Percentiles rank a stretch among this genome's conserved stretches.
These are phyloP conservation scores for Falcunculus frontatus DNA, from an alignment of 2,113 vertebrate genomes.

Conservation along the genomic window DNA sequence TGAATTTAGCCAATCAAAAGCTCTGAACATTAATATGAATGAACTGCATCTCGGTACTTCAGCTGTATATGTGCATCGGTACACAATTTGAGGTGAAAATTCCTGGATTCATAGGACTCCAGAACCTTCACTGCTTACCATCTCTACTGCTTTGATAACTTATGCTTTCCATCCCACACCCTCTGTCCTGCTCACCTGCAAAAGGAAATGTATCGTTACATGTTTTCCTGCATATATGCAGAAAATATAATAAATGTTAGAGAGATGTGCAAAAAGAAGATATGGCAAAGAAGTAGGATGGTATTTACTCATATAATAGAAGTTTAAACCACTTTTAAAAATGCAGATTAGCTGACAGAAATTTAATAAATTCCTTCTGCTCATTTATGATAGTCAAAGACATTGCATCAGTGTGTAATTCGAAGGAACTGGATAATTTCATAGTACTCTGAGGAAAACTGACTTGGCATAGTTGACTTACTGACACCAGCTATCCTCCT, in stretches of 20 bases:
- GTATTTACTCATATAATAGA: neutral
- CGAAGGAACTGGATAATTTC: neutral
- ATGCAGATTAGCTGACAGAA: neutral
- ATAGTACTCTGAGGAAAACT: neutral
- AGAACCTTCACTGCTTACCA: neutral
- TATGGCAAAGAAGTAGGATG: neutral
- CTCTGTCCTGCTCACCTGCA: neutral
- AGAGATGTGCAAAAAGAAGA: neutral
- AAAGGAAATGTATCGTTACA: neutral
- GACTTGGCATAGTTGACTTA: neutral
- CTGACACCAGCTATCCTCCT: neutral
- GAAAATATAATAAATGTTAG: neutral
- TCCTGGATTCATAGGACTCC: neutral
- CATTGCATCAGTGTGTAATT: neutral
- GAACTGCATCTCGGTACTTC: neutral
- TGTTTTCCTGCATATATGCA: neutral
- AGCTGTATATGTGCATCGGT: neutral
- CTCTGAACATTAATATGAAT: neutral
- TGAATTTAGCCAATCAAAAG: neutral
- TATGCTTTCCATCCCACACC: neutral
- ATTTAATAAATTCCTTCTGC: constrained; percentile 35
- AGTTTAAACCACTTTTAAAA: neutral
- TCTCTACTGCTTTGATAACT: neutral
- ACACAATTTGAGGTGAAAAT: neutral
- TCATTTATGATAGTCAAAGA: constrained; percentile 15